Conservation (phyloP, 2,113 vertebrate species). For the Drymodes brunneopygia region DNA sequence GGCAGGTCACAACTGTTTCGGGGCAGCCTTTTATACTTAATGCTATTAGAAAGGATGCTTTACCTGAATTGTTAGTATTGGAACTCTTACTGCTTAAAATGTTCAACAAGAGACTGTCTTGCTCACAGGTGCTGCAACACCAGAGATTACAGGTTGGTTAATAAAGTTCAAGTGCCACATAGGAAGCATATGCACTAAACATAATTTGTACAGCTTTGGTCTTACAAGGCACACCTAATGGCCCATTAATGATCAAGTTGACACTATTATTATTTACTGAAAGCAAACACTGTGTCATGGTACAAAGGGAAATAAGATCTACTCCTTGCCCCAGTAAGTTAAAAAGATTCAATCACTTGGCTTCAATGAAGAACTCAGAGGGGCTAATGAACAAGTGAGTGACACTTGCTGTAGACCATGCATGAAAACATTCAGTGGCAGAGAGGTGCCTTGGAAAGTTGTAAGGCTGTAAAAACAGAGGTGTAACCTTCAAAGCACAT, state of each 20-base stretch:
- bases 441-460: not conserved
- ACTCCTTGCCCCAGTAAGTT: not conserved
- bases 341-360: not conserved
- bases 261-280: not conserved
- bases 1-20: not conserved
- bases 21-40: not conserved
- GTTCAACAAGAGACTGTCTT: not conserved
- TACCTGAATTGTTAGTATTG: not conserved
- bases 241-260: not conserved
- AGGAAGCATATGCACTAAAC: not conserved
- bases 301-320: not conserved
- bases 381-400: not conserved
- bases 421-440: not conserved
- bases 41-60: not conserved
- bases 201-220: not conserved
- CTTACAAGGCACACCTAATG: not conserved
- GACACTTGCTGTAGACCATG: not conserved
- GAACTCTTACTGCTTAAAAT: not conserved
- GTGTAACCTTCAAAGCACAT: not conserved
- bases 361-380: not conserved
- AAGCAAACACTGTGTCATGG: not conserved
- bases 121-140: not conserved
- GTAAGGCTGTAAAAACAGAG: not conserved
- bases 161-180: not conserved
- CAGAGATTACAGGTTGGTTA: not conserved